A percentile compares a stretch with the other conserved stretches of the same genome.
phyloP scores from a whole-genome alignment of 2,113 vertebrate species.

The Lontra canadensis region DNA sequence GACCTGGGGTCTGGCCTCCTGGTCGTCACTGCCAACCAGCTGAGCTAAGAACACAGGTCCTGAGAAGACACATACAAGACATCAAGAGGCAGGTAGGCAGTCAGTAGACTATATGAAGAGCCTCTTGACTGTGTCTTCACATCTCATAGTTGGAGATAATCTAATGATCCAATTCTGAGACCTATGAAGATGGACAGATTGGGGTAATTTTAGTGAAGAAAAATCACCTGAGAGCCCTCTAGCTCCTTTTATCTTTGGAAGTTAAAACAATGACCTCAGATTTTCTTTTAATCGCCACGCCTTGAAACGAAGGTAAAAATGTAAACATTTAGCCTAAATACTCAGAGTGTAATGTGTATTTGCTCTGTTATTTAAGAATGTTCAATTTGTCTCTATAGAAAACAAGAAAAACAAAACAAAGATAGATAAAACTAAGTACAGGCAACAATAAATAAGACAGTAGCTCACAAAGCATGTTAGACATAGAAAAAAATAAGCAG shows the following conservation, averaged over 20 bases:
- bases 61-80: not conserved
- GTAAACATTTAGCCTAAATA: constrained; percentile 20
- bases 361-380: not conserved
- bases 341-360: not conserved
- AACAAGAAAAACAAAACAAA: constrained; percentile 23
- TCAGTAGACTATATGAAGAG: not conserved
- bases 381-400: constrained; percentile 1
- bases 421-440: not conserved
- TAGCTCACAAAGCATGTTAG: not conserved
- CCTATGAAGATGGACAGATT: not conserved
- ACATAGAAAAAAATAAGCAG: not conserved
- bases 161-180: not conserved
- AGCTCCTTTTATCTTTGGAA: constrained; percentile 1
- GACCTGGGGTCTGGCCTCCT: not conserved
- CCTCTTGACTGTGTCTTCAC: not conserved
- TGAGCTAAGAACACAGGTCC: not conserved
- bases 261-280: not conserved
- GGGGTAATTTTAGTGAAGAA: not conserved
- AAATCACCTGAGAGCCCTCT: not conserved
- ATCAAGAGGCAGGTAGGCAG: not conserved
- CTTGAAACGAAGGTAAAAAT: constrained; percentile 49
- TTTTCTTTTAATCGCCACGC: not conserved
- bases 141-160: not conserved
- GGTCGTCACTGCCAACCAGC: not conserved
- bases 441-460: not conserved